Evolutionary conservation across 2,888 invertebrate species (phyloP), one percentile per base, ranked within the genome.

Genomic region (Ophion ventricosus): DNA sequence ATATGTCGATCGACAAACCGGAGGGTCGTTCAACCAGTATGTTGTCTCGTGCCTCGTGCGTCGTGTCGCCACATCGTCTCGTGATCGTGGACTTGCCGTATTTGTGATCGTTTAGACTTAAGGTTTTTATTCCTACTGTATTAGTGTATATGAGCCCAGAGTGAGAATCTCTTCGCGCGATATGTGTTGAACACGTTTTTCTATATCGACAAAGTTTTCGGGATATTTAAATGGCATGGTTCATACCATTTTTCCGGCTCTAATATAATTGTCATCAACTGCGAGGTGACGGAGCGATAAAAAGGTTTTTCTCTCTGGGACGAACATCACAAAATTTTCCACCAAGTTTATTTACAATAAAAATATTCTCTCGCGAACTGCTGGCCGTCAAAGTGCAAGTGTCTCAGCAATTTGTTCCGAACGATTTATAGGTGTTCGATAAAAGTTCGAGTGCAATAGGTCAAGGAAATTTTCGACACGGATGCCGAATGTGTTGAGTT

Each of bases 1-100:
- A 78, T 80, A 84, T 86, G 83, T 81, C 81, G 89, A 90, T 89
- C 90, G 87, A 80, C 73, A 67, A 80, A 75, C 82, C 80, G 82
- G 88, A 90, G 91, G 90, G 90, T 90, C 90, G 91, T 90, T 92
- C 91, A 92, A 91, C 91, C 92, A 92, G 92, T 92, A 90, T 92
- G 85, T 85, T 91, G 92, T 92, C 89, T 91, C 91, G 92, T 92
- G 91, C 91, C 88, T 91, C 91, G 90, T 91, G 88, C 89, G 89
- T 88, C 88, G 89, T 90, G 90, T 90, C 90, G 90, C 89, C 88
- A 67, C 75, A 54, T 86, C 85, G 91, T 91, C 87, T 89, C 89
- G 91, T 91, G 89, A 90, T 90, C 90, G 91, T 91, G 88, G 89
- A 90, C 88, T 89, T 91, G 87, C 87, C 89, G 90, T 91, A 87